Base-by-base conservation (phyloP, 2,888 invertebrate genomes). In the Dynastes grantii region DNA sequence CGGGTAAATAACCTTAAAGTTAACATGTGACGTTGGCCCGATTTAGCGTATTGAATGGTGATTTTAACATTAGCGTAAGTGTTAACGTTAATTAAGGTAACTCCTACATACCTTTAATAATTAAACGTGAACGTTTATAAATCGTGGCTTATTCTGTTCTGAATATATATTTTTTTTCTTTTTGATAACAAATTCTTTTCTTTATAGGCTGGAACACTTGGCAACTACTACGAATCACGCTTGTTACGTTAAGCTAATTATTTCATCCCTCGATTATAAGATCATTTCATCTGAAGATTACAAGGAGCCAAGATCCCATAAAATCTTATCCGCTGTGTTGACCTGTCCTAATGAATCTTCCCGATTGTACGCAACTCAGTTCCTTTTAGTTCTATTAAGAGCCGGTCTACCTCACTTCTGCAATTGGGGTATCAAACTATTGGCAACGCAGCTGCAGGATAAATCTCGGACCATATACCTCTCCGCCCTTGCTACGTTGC, bases 171-270 rank as follows among this genome's bases (percentile, higher is more conserved):
- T 8, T 45, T 45, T 45, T 45, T 0, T 5, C 32, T 37, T 37
- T 37, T 37, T 37, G 32, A 55, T 68, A 27, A 53, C 8, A 6
- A 61, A 27, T 75, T 88, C 90, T 77, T 8, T 45, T 45, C 45
- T 45, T 45, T 45, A 2, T 89, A 96, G 96, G 85, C 91, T 97
- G 77, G 90, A 95, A 85, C 94, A 95, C 84, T 90, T 98, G 83
- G 95, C 97, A 1, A 92, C 94, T 9, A 92, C 93, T 67, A 96
- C 96, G 2, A 95, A 95, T 85, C 96, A 97, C 87, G 96, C 97
- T 84, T 96, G 96, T 86, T 98, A 98, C 88, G 94, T 98, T 0
- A 99, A 99, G 88, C 90, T 99, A 80, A 96, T 98, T 76, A 93
- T 98, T 80, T 97, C 98, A 4, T 95, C 96, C 82, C 90, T 99